A percentile compares a stretch with the other conserved stretches of the same genome.
Evolutionary conservation across 2,888 invertebrate genomes (phyloP).

Genomic region (Nemotelus pantherinus): DNA sequence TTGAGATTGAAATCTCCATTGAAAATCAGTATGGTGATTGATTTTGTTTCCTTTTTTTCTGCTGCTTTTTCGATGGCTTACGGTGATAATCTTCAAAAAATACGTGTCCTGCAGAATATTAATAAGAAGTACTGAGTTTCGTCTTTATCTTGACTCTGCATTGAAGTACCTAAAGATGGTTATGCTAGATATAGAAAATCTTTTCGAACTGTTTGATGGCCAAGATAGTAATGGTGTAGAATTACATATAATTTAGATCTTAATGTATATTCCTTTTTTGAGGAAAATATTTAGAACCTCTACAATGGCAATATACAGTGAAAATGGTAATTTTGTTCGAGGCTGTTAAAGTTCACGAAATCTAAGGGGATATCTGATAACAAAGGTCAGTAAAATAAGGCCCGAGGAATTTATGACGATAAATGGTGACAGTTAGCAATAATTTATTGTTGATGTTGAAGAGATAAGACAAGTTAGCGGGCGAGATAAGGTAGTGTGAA

Average conservation of each 20-base stretch:
- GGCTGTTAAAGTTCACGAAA: no score
- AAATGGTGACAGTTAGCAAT: no score
- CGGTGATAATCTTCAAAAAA: not conserved
- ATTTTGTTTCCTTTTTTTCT: not conserved
- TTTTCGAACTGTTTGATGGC: not conserved
- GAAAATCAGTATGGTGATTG: conserved; percentile 21
- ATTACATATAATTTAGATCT: conserved; percentile 36
- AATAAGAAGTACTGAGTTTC: not conserved
- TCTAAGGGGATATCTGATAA: no score
- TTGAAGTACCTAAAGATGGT: not conserved
- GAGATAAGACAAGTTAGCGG: no score
- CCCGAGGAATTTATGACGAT: no score
- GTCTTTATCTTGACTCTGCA: not conserved
- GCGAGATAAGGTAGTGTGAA: no score
- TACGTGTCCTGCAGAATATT: conserved; percentile 34
- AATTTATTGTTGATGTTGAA: no score
- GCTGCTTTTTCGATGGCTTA: not conserved
- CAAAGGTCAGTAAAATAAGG: no score
- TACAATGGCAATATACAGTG: no score
- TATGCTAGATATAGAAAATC: not conserved
- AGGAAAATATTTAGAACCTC: not conserved
- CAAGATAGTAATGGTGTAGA: conserved; percentile 31
- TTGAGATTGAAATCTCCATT: not conserved
- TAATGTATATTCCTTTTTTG: conserved; percentile 13
- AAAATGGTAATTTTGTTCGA: no score